Evolutionary conservation across 64 coral and sea anemone genomes (phyloP).

Genomic region (Pachyseris speciosa): DNA sequence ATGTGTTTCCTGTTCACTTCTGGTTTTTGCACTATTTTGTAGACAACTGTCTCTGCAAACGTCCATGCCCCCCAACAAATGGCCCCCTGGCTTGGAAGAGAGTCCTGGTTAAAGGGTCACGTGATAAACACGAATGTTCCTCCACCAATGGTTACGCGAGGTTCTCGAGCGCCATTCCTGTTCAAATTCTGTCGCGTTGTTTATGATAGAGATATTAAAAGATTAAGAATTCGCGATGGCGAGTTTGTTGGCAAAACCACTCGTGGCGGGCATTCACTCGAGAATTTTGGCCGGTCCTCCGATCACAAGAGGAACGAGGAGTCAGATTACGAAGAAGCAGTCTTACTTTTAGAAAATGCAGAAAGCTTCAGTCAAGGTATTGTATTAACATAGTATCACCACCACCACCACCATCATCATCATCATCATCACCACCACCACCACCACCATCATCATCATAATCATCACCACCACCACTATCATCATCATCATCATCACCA

Average conservation of each 20-base stretch:
- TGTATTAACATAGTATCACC: neutral
- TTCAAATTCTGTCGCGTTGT: conserved; percentile 26
- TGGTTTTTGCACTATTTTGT: neutral
- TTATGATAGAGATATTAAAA: neutral
- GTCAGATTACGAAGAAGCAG: conserved; percentile 17
- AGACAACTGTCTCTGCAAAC: conserved; percentile 11
- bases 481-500: neutral
- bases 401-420: neutral
- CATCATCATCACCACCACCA: neutral
- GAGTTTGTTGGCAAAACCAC: conserved; percentile 2
- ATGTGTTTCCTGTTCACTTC: neutral
- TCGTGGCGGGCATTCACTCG: too few species aligned
- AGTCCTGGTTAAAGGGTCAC: neutral
- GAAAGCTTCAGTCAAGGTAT: neutral
- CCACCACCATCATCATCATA: neutral
- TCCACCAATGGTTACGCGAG: neutral
- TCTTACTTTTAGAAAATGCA: neutral
- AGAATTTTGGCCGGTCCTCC: too few species aligned
- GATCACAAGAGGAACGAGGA: neutral
- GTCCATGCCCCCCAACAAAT: neutral
- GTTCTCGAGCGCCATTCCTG: conserved; percentile 31
- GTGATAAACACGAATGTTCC: neutral
- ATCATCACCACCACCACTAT: neutral
- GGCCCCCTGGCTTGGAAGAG: neutral
- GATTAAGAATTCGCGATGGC: neutral